Percentiles rank a stretch among this genome's conserved stretches.
Conservation (phyloP, 2,113 vertebrate genomes). For the Acanthisitta chloris region DNA sequence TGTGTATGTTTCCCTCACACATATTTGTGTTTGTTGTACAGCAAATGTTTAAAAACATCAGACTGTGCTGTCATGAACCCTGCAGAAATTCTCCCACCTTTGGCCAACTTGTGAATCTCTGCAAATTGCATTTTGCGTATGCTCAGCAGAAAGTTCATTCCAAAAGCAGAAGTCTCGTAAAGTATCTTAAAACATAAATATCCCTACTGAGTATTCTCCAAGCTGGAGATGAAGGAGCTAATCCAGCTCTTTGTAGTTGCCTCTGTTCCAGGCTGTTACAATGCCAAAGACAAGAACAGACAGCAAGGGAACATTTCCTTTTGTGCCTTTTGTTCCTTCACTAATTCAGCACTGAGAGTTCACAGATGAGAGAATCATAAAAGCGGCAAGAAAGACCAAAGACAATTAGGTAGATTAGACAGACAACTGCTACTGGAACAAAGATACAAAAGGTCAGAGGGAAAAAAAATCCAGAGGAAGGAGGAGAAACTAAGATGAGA, state of each 20-base stretch:
- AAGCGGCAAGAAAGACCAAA: conserved; percentile 20
- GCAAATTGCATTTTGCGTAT: background rate
- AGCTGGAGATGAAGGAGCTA: background rate
- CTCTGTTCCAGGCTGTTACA: conserved; percentile 9
- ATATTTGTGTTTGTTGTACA: background rate
- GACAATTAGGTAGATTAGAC: conserved; percentile 58
- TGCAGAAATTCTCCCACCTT: background rate
- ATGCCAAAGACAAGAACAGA: conserved; percentile 39
- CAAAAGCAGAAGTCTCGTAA: background rate
- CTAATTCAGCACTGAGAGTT: conserved; percentile 34
- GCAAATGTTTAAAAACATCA: background rate
- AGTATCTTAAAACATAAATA: background rate
- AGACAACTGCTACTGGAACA: conserved; percentile 11
- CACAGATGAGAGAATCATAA: conserved; percentile 32
- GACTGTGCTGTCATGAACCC: background rate
- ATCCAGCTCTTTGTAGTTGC: conserved; percentile 10
- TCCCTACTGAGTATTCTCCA: background rate
- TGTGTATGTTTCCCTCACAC: background rate
- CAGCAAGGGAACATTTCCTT: conserved; percentile 49
- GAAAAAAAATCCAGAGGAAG: background rate
- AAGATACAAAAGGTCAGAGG: conserved; percentile 8
- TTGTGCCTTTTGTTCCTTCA: conserved; percentile 26
- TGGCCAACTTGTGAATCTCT: background rate
- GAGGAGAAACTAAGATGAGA: background rate
- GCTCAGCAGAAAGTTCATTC: background rate